Evolutionary conservation across 2,797 vertebrate genomes (phyloP).

Genomic region (Arremon brunneinucha): DNA sequence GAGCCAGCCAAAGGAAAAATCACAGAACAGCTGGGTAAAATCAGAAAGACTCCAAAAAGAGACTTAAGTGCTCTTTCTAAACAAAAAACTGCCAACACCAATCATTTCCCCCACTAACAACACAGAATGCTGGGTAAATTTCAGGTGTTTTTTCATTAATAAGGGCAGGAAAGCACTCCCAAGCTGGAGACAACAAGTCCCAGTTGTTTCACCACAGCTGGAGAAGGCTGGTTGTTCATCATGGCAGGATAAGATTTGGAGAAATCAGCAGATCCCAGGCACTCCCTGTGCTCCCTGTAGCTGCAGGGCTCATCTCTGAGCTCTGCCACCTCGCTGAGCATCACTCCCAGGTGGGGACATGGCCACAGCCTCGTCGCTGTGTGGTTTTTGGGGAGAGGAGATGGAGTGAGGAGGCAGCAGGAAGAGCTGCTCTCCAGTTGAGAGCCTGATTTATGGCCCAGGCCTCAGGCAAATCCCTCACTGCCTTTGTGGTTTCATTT

Average conservation of each 20-base stretch:
- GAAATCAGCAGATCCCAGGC: accelerated
- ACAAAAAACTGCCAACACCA: background rate
- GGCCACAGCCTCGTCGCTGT: background rate
- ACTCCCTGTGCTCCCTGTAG: background rate
- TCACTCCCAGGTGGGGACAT: accelerated
- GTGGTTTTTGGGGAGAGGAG: background rate
- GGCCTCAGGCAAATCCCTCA: background rate
- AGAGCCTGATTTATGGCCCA: constrained; percentile 19
- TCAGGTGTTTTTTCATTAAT: background rate
- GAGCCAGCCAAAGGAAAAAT: background rate
- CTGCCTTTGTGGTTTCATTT: constrained; percentile 26
- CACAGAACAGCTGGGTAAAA: background rate
- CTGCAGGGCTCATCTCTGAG: background rate
- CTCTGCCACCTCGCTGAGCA: background rate
- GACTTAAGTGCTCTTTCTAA: background rate
- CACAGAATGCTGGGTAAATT: background rate
- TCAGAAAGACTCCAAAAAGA: background rate
- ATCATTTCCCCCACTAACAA: background rate
- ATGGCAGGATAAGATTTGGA: background rate
- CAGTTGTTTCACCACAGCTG: background rate
- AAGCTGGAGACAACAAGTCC: background rate
- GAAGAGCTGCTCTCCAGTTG: background rate
- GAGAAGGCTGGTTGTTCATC: background rate
- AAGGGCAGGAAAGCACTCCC: background rate
- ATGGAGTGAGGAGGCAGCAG: background rate